A percentile compares a stretch with the other conserved stretches of the same genome.
Conservation (phyloP, 2,888 invertebrate species). For the Heliconius charithonia region DNA sequence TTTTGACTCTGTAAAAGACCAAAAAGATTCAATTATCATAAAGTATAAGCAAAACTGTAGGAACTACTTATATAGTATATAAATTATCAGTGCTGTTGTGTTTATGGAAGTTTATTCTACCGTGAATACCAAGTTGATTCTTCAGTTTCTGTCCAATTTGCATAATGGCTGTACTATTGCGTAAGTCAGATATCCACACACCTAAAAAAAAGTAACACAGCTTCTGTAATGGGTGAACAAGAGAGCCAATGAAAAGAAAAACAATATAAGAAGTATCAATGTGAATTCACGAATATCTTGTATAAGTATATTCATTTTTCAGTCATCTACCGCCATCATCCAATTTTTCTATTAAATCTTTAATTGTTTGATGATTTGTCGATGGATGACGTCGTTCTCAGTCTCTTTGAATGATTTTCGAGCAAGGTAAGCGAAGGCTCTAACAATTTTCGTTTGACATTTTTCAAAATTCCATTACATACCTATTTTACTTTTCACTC, state of each 20-base stretch:
- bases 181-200: conserved; percentile 93
- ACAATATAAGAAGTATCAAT: not conserved
- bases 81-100: conserved; percentile 87
- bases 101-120: conserved; percentile 86
- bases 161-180: conserved; percentile 86
- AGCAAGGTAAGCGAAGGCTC: too few relatives aligned
- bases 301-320: too few relatives aligned
- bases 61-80: conserved; percentile 78
- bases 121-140: conserved; percentile 83
- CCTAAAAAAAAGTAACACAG: conserved; percentile 67
- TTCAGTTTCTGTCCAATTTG: conserved; percentile 93
- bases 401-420: too few relatives aligned
- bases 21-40: too few relatives aligned
- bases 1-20: too few relatives aligned
- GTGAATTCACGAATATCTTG: too few relatives aligned
- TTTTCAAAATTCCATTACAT: conserved; percentile 54
- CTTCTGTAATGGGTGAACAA: not conserved
- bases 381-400: too few relatives aligned
- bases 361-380: too few relatives aligned
- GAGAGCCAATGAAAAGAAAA: not conserved
- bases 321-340: too few relatives aligned
- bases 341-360: too few relatives aligned
- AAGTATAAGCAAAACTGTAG: not conserved
- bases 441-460: too few relatives aligned
- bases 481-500: conserved; percentile 94